phyloP scores from a whole-genome alignment of 2,113 vertebrate species.

The Brachyhypopomus gauderio region DNA sequence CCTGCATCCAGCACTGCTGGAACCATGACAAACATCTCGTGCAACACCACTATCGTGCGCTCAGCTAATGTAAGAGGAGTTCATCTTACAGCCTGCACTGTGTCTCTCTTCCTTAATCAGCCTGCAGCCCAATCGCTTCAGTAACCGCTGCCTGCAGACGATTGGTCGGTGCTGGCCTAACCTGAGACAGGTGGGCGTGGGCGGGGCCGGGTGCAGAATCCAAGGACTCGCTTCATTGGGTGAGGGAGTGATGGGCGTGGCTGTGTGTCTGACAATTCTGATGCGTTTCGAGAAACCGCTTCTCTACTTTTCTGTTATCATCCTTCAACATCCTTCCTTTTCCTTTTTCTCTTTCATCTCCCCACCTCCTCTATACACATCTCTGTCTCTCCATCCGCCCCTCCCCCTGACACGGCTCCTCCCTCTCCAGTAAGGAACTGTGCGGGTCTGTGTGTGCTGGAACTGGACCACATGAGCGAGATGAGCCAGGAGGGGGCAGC shows the following conservation, averaged over 20 bases:
- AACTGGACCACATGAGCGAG: slow-evolving; percentile 86
- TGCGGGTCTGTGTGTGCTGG: slow-evolving; percentile 85
- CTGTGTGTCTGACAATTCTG: background rate
- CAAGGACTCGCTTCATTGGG: slow-evolving; percentile 88
- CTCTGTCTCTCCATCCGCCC: slow-evolving; percentile 12
- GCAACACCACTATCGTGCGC: background rate
- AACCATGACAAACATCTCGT: slow-evolving; percentile 80
- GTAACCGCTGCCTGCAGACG: slow-evolving; percentile 93
- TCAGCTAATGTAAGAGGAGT: background rate
- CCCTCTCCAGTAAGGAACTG: slow-evolving; percentile 83
- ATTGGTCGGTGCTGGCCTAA: slow-evolving; percentile 94
- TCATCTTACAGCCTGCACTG: background rate
- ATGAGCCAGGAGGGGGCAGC: slow-evolving; percentile 87
- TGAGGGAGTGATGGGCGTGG: slow-evolving; percentile 67
- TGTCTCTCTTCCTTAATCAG: slow-evolving; percentile 62
- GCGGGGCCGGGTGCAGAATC: slow-evolving; percentile 85
- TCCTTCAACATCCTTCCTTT: background rate
- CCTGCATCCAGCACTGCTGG: slow-evolving; percentile 85
- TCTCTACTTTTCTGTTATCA: too few species aligned
- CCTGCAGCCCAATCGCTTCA: slow-evolving; percentile 88
- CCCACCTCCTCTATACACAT: slow-evolving; percentile 17
- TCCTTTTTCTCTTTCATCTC: background rate
- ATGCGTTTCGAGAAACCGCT: too few species aligned
- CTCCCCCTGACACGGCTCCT: background rate
- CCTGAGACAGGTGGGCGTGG: slow-evolving; percentile 83